phyloP scores from a whole-genome alignment of 2,113 vertebrate genomes.

The Pollimyrus isidori region DNA sequence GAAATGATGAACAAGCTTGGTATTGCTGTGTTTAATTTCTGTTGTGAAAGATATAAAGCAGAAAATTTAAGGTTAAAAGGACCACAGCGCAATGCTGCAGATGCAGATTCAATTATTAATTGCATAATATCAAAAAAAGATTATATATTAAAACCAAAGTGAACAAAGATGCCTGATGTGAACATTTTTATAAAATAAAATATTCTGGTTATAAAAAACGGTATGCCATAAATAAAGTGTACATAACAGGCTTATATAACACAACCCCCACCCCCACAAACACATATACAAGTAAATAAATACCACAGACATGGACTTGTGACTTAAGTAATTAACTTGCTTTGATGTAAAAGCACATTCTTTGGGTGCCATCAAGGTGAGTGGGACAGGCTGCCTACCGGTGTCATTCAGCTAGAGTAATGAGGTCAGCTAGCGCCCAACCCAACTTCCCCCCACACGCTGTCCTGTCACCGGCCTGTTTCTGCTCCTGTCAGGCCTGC shows the following conservation, averaged over 20 bases:
- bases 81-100: not conserved
- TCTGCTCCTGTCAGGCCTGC: constrained; percentile 23
- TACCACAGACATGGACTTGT: constrained; percentile 75
- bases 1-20: not conserved
- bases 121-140: not conserved
- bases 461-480: constrained; percentile 47
- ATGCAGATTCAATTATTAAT: not conserved
- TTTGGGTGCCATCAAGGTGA: constrained; percentile 77
- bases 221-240: not conserved
- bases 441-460: constrained; percentile 57
- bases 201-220: not conserved
- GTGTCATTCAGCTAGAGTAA: constrained; percentile 85
- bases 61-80: not conserved
- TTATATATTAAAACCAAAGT: not conserved
- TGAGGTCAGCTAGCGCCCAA: constrained; percentile 74
- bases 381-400: constrained; percentile 74
- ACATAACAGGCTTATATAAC: not conserved
- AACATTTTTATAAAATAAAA: not conserved
- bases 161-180: not conserved
- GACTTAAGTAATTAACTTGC: constrained; percentile 84
- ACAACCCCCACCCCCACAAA: not conserved
- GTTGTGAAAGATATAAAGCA: not conserved
- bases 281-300: not conserved
- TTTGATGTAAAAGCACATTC: constrained; percentile 74
- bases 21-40: not conserved